Conservation (phyloP, 2,888 invertebrate genomes). For the Agonopterix alstromeriana region DNA sequence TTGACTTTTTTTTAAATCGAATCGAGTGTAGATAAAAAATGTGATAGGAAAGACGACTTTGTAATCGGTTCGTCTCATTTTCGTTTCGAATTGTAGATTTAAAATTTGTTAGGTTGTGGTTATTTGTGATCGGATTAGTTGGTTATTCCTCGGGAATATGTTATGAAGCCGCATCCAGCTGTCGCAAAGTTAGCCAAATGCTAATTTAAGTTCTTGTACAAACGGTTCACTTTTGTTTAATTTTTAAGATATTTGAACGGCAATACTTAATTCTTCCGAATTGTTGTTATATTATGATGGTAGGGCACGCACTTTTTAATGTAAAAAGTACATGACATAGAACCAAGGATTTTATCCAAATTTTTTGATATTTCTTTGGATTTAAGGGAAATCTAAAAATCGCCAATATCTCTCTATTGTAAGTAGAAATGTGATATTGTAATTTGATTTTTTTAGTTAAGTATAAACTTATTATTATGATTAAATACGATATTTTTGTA, state of each 20-base stretch:
- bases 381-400: slow-evolving; percentile 29
- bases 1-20: slow-evolving; percentile 42
- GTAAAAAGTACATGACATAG: slow-evolving; percentile 55
- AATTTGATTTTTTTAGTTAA: slow-evolving; percentile 68
- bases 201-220: slow-evolving; percentile 61
- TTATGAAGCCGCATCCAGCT: slow-evolving; percentile 22
- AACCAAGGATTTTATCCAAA: slow-evolving; percentile 50
- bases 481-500: slow-evolving; percentile 71
- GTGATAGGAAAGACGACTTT: slow-evolving; percentile 66
- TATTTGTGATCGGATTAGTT: slow-evolving; percentile 33
- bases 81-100: slow-evolving; percentile 18
- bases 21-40: slow-evolving; percentile 44
- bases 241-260: slow-evolving; percentile 43
- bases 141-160: slow-evolving; percentile 21
- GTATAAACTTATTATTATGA: slow-evolving; percentile 67
- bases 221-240: slow-evolving; percentile 32
- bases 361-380: slow-evolving; percentile 41
- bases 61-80: slow-evolving; percentile 34
- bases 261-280: slow-evolving; percentile 71
- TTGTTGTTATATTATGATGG: slow-evolving; percentile 41
- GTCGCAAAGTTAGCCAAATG: slow-evolving; percentile 69
- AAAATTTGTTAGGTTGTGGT: slow-evolving; percentile 60
- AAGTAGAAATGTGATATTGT: slow-evolving; percentile 78
- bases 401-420: slow-evolving; percentile 76
- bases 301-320: slow-evolving; percentile 43